phyloP scores from a whole-genome alignment of 1,140 invertebrate genomes.

The Zaprionus ornatus region DNA sequence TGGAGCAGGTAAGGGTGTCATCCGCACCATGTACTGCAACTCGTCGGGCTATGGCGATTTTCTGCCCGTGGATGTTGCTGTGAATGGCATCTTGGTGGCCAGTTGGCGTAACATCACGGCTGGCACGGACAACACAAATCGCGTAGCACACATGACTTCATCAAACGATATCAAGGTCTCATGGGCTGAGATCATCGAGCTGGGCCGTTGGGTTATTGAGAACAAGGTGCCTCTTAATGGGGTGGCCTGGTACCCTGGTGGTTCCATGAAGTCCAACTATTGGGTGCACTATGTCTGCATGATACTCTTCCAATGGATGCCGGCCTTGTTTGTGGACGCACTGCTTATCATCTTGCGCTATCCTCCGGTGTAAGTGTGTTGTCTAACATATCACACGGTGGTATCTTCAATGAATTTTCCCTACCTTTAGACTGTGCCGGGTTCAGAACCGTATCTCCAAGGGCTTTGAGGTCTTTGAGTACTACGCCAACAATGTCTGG shows the following conservation, averaged over 20 bases:
- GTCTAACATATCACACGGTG: background rate
- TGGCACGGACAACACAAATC: slow-evolving; percentile 67
- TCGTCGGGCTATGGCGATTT: slow-evolving; percentile 86
- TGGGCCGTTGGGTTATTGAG: slow-evolving; percentile 91
- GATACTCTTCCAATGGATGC: slow-evolving; percentile 92
- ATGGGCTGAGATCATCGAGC: slow-evolving; percentile 92
- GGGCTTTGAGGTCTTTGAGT: slow-evolving; percentile 93
- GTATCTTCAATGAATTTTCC: slow-evolving; percentile 10
- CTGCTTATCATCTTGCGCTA: slow-evolving; percentile 90
- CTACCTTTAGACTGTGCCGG: slow-evolving; percentile 87
- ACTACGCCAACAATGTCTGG: slow-evolving; percentile 94
- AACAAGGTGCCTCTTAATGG: slow-evolving; percentile 90
- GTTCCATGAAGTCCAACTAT: slow-evolving; percentile 93
- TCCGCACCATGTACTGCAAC: slow-evolving; percentile 88
- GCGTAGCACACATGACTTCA: slow-evolving; percentile 89
- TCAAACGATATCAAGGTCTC: slow-evolving; percentile 92
- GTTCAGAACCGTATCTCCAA: slow-evolving; percentile 91
- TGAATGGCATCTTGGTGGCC: slow-evolving; percentile 90
- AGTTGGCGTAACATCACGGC: slow-evolving; percentile 87
- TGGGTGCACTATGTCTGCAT: slow-evolving; percentile 91
- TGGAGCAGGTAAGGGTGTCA: slow-evolving; percentile 89
- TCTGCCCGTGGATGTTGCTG: slow-evolving; percentile 90
- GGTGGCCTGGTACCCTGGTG: slow-evolving; percentile 94
- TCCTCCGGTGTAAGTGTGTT: slow-evolving; percentile 90
- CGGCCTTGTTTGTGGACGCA: slow-evolving; percentile 91